Evolutionary conservation across 2,888 invertebrate species (phyloP), one percentile per base, ranked within the genome.

Genomic region (Folsomia manolachei): DNA sequence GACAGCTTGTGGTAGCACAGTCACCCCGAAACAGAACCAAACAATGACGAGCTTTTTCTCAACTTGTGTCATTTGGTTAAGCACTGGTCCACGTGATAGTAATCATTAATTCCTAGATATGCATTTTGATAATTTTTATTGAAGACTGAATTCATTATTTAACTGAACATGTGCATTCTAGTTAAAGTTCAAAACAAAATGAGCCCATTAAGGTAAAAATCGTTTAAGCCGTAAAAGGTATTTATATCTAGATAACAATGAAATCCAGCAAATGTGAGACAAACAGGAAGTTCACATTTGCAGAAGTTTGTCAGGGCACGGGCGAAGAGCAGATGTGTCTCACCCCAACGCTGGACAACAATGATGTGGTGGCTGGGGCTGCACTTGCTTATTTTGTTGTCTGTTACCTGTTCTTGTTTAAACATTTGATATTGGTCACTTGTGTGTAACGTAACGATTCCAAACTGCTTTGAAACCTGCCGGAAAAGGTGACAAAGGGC

Each of bases 1-100:
- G 56, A 39, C 39, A 7, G 19, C 56, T 4, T 7, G 4, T 7
- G 7, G 19, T 21, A 19, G 56, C n/a, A 7, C 56, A 56, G 19
- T 56, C 56, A 56, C 56, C 56, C n/a, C 56, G 4, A 56, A 56
- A 56, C 56, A 56, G n/a, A 56, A 56, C 56, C 14, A 39, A 56
- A 56, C 19, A 56, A 21, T 56, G 56, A 56, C 56, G 11, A 56
- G n/a, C 56, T 56, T 56, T 56, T 56, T 39, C 39, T 14, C 39
- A 39, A 39, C 14, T 39, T 39, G 39, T 4, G 39, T n/a, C n/a
- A n/a, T n/a, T n/a, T n/a, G n/a, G n/a, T n/a, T n/a, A n/a, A n/a
- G n/a, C n/a, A n/a, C n/a, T n/a, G n/a, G n/a, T n/a, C n/a, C n/a
- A n/a, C n/a, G n/a, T n/a, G n/a, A n/a, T n/a, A n/a, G n/a, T n/a